These are phyloP conservation scores for Marisa cornuarietis DNA, from an alignment of 1,140 invertebrate species.

Conservation along the genomic window DNA sequence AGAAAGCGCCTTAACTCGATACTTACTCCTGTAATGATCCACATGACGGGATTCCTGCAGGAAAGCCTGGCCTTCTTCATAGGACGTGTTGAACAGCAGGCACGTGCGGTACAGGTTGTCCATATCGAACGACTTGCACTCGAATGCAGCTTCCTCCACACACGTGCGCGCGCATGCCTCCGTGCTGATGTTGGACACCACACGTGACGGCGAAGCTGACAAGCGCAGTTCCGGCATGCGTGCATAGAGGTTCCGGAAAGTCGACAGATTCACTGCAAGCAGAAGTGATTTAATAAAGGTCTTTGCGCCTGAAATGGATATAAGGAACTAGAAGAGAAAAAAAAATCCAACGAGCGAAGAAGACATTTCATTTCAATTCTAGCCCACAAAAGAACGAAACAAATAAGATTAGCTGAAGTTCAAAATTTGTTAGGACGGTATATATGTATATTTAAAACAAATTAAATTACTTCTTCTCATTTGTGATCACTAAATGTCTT, in stretches of 20 bases:
- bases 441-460: no score
- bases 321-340: no score
- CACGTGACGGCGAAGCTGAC: conserved; percentile 37
- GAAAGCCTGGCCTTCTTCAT: conserved; percentile 38
- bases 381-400: no score
- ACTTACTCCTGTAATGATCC: conserved; percentile 60
- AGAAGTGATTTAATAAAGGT: background rate
- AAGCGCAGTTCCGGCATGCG: conserved; percentile 45
- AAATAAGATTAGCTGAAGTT: no score
- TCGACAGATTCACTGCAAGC: conserved; percentile 25
- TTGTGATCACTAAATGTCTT: no score
- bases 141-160: conserved; percentile 47
- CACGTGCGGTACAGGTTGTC: conserved; percentile 45
- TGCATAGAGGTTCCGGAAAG: conserved; percentile 41
- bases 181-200: conserved; percentile 39
- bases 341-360: no score
- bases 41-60: conserved; percentile 37
- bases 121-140: conserved; percentile 57
- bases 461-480: no score
- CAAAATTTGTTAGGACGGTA: no score
- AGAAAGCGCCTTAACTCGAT: background rate
- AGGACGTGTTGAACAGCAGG: conserved; percentile 48
- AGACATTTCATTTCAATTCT: no score
- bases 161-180: conserved; percentile 49
- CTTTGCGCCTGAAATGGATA: no score